These are phyloP conservation scores for Mystacides longicornis DNA, from an alignment of 2,888 invertebrate species.

Conservation along the genomic window DNA sequence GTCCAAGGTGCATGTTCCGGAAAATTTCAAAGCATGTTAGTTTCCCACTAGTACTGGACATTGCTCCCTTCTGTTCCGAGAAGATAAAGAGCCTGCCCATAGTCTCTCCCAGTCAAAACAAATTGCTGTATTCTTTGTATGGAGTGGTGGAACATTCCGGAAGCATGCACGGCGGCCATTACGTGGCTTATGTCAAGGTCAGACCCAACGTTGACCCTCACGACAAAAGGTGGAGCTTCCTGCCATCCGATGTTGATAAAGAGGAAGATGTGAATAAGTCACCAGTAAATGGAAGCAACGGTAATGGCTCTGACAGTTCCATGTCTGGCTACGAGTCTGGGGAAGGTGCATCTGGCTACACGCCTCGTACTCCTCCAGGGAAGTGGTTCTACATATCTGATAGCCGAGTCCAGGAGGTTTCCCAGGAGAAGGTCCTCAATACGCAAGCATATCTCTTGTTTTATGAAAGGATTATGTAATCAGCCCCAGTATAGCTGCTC, in stretches of 20 bases:
- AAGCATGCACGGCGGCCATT: constrained; percentile 74
- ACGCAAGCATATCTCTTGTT: constrained; percentile 94
- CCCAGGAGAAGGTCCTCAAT: constrained; percentile 70
- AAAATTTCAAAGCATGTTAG: constrained; percentile 83
- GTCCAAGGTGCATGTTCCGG: constrained; percentile 60
- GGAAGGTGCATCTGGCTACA: constrained; percentile 36
- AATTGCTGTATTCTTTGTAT: constrained; percentile 80
- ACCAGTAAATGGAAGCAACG: constrained; percentile 29
- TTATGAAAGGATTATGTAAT: constrained; percentile 85
- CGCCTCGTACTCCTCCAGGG: constrained; percentile 53
- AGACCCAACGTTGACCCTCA: constrained; percentile 53
- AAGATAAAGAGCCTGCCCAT: constrained; percentile 55
- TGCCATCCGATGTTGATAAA: constrained; percentile 52
- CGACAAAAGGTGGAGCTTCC: constrained; percentile 67
- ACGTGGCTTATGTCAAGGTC: constrained; percentile 92
- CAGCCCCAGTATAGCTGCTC: neutral
- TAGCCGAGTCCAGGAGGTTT: constrained; percentile 73
- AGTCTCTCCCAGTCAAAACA: constrained; percentile 53
- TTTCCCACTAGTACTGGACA: constrained; percentile 78
- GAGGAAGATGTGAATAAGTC: constrained; percentile 37
- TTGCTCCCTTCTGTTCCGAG: constrained; percentile 84
- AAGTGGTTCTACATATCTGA: constrained; percentile 95
- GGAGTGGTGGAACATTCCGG: constrained; percentile 96
- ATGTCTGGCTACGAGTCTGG: constrained; percentile 51
- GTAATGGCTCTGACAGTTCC: constrained; percentile 46